These are phyloP conservation scores for Enhydra lutris DNA, from an alignment of 2,113 vertebrate genomes.

Conservation along the genomic window DNA sequence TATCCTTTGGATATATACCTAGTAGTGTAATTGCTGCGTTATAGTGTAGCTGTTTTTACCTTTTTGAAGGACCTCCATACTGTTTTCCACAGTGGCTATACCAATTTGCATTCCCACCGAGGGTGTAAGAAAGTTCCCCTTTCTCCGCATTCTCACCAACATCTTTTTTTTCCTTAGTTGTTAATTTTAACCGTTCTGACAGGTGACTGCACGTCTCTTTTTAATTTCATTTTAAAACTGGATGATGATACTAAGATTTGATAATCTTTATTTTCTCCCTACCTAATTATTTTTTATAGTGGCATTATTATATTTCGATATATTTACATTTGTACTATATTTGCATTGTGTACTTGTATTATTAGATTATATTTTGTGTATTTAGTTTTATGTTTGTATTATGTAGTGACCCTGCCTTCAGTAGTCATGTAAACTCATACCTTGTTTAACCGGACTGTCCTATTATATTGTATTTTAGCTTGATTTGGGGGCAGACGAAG, in stretches of 20 bases:
- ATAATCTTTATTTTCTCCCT: neutral
- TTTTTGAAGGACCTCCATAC: neutral
- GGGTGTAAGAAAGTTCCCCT: neutral
- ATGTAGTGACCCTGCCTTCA: neutral
- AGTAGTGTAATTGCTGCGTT: neutral
- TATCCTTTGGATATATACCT: neutral
- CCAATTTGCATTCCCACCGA: neutral
- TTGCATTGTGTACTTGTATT: neutral
- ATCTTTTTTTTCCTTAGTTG: neutral
- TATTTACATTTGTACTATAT: neutral
- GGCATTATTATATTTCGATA: neutral
- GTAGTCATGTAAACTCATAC: neutral
- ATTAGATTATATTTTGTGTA: neutral
- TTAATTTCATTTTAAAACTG: neutral
- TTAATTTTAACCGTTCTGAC: neutral
- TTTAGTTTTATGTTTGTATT: neutral
- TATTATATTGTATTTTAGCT: neutral
- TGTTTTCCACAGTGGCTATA: neutral
- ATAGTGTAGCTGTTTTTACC: neutral
- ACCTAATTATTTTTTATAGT: neutral
- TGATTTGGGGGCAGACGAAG: neutral
- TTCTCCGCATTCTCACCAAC: neutral
- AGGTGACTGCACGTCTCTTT: neutral
- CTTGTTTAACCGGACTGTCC: neutral
- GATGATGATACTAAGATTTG: neutral